Conservation (phyloP, 2,113 vertebrate species). For the Elanus axillaris region DNA sequence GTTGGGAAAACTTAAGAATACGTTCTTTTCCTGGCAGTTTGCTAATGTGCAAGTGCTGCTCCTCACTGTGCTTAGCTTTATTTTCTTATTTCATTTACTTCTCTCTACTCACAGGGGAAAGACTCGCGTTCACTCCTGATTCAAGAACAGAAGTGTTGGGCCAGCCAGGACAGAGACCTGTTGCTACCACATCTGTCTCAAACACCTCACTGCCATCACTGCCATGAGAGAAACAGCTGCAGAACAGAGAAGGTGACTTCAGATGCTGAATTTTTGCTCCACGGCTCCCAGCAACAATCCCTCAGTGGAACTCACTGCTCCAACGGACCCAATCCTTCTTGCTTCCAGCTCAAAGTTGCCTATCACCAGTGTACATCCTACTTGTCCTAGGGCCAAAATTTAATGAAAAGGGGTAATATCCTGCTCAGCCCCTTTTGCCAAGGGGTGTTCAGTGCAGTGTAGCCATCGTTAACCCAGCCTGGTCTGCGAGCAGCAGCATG, state of each 20-base stretch:
- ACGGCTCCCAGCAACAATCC: fast-evolving
- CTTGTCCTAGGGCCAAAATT: not conserved
- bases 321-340: not conserved
- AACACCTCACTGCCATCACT: not conserved
- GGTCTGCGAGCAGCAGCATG: not conserved
- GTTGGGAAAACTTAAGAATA: not conserved
- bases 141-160: not conserved
- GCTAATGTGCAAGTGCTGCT: not conserved
- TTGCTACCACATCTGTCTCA: not conserved
- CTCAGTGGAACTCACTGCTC: not conserved
- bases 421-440: not conserved
- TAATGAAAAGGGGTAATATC: not conserved
- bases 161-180: not conserved
- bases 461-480: not conserved
- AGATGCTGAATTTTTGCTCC: not conserved
- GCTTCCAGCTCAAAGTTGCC: not conserved
- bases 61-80: not conserved
- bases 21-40: not conserved
- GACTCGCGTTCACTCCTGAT: not conserved
- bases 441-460: not conserved
- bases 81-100: not conserved
- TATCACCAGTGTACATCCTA: fast-evolving
- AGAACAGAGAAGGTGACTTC: not conserved
- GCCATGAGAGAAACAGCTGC: not conserved
- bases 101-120: not conserved